Evolutionary conservation across 2,888 invertebrate genomes (phyloP), one percentile per base, ranked within the genome.

Genomic region (Lepidochitona cinerea): DNA sequence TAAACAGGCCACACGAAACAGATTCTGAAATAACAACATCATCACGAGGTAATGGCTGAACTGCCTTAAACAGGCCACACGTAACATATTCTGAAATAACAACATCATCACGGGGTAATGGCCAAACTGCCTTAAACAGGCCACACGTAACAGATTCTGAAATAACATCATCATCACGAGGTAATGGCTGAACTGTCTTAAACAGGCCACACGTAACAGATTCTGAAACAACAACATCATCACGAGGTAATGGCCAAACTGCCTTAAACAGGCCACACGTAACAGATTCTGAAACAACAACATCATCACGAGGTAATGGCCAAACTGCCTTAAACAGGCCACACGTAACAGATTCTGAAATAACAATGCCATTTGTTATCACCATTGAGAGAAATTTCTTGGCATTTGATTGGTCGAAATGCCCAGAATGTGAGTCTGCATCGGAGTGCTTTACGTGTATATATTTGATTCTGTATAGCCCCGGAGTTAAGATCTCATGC

Each of bases 41-140:
- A n/a, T n/a, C n/a, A n/a, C n/a, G 78, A 95, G 88, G 82, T 91
- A 93, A 85, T 94, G 93, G 1, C 96, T 96, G 91, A 97, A 96
- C 80, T 94, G 94, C 37, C 96, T 92, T 85, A 97, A 93, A 89
- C 95, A 95, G 72, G 95, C 92, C 54, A 94, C 93, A 81, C 97
- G 93, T 79, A 96, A 91, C 33, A 96, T 91, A 71, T 94, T 94
- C 91, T 91, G 85, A 9, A 81, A 83, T n/a, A n/a, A n/a, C n/a
- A n/a, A n/a, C n/a, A n/a, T n/a, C n/a, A n/a, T n/a, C n/a, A n/a
- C n/a, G 78, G 95, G 88, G 82, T 91, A 93, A 85, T 94, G 93
- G 1, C 96, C 96, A 91, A 97, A 96, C 80, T 94, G 94, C 37
- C 96, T 92, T 85, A 97, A 93, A 89, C 95, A 95, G 72, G 95